A percentile compares a stretch with the other conserved stretches of the same genome.
These are phyloP conservation scores for Synergus gifuensis DNA, from an alignment of 2,888 invertebrate species.

Conservation along the genomic window DNA sequence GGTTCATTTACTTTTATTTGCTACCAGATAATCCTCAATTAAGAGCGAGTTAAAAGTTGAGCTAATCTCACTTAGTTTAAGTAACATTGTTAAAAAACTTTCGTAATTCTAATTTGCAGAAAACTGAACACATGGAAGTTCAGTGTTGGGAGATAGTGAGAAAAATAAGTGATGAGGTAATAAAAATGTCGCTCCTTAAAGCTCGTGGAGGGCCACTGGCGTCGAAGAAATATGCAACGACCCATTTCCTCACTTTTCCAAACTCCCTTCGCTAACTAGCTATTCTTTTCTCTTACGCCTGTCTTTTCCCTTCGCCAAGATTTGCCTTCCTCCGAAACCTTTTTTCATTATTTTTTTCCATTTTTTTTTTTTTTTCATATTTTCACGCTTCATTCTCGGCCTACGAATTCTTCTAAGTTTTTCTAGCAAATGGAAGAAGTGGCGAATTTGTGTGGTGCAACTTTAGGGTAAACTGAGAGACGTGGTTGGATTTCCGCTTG, in stretches of 20 bases:
- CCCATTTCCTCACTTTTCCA: conserved; percentile 40
- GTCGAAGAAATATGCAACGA: conserved; percentile 39
- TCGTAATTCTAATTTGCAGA: background rate
- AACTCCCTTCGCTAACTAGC: conserved; percentile 26
- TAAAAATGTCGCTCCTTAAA: conserved; percentile 22
- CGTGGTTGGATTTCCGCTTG: conserved; percentile 56
- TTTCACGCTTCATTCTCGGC: conserved; percentile 13
- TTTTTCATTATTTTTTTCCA: conserved; percentile 41
- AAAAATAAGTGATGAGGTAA: background rate
- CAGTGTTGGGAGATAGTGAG: background rate
- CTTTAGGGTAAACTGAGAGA: conserved; percentile 55
- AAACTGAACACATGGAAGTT: background rate
- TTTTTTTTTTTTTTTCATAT: conserved; percentile 42
- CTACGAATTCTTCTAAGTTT: conserved; percentile 18
- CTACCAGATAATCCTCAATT: background rate
- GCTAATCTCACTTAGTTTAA: background rate
- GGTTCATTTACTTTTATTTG: background rate
- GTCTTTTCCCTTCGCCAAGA: conserved; percentile 46
- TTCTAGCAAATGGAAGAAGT: conserved; percentile 37
- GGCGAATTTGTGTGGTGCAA: conserved; percentile 51
- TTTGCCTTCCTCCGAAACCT: conserved; percentile 38
- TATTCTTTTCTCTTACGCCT: conserved; percentile 11
- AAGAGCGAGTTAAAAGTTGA: background rate
- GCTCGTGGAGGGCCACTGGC: conserved; percentile 5
- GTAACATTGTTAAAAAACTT: background rate